A percentile compares a stretch with the other conserved stretches of the same genome.
phyloP scores from a whole-genome alignment of 2,113 vertebrate genomes.

The Heptranchias perlo region DNA sequence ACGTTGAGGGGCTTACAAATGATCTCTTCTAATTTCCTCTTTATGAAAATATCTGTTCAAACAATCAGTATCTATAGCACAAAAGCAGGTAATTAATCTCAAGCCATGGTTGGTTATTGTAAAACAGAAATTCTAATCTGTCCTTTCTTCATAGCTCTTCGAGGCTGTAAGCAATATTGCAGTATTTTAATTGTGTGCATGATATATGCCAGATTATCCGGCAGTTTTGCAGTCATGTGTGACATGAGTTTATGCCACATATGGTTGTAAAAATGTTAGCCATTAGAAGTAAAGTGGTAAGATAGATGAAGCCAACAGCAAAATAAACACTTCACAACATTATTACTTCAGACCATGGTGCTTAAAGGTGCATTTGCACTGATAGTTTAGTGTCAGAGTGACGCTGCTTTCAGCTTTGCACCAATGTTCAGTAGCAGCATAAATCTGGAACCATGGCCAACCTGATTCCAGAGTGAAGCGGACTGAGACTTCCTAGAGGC shows the following conservation, averaged over 20 bases:
- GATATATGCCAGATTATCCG: not conserved
- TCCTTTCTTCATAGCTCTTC: not conserved
- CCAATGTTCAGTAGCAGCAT: not conserved
- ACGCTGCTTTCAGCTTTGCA: not conserved
- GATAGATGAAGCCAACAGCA: not conserved
- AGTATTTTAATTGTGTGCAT: slow-evolving; percentile 19
- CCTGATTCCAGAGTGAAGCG: not conserved
- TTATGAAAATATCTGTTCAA: not conserved
- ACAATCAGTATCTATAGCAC: not conserved
- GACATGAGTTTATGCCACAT: slow-evolving; percentile 10
- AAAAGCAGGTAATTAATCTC: slow-evolving; percentile 23
- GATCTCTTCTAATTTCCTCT: not conserved
- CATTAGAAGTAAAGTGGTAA: not conserved
- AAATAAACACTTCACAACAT: not conserved
- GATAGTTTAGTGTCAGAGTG: not conserved
- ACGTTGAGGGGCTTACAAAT: not conserved
- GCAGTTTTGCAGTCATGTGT: slow-evolving; percentile 6
- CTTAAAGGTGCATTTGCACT: not conserved
- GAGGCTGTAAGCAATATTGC: not conserved
- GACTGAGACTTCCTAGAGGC: not conserved
- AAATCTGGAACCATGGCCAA: not conserved
- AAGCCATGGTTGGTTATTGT: not conserved
- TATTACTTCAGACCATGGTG: not conserved
- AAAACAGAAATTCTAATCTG: slow-evolving; percentile 11
- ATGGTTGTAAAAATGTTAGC: not conserved